Percentiles rank a stretch among this genome's conserved stretches.
These are phyloP conservation scores for Malaclemys terrapin DNA, from an alignment of 2,113 vertebrate genomes.

Conservation along the genomic window DNA sequence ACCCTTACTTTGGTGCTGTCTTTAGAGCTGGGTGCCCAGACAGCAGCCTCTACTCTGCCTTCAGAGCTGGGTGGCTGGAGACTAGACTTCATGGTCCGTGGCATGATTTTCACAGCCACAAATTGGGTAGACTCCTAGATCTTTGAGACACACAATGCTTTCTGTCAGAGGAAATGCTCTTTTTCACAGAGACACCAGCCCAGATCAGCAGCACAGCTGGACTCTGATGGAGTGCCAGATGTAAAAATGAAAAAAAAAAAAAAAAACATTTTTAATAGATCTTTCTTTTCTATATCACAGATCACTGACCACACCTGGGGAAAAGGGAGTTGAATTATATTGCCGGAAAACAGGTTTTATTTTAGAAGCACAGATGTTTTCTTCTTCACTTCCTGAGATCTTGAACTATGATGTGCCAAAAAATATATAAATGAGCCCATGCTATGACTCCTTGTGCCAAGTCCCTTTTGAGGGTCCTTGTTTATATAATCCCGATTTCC, in stretches of 20 bases:
- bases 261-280: constrained; percentile 5
- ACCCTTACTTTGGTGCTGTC: background rate
- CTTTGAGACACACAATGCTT: background rate
- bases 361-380: background rate
- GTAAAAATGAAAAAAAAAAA: constrained; percentile 45
- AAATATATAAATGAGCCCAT: background rate
- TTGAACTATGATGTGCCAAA: background rate
- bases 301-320: constrained; percentile 30
- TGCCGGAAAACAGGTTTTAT: constrained; percentile 2
- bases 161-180: background rate
- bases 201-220: background rate
- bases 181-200: constrained; percentile 43
- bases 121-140: background rate
- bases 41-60: background rate
- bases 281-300: constrained; percentile 19
- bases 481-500: background rate
- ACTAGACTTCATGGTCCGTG: background rate
- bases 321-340: constrained; percentile 11
- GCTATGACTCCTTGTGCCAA: background rate
- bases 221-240: constrained; percentile 27
- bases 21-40: background rate
- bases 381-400: background rate
- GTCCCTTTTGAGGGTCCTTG: background rate
- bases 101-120: background rate
- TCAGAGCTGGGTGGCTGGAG: background rate